Base-by-base conservation (phyloP, 2,888 invertebrate species). In the Gonocerus acuteangulatus region DNA sequence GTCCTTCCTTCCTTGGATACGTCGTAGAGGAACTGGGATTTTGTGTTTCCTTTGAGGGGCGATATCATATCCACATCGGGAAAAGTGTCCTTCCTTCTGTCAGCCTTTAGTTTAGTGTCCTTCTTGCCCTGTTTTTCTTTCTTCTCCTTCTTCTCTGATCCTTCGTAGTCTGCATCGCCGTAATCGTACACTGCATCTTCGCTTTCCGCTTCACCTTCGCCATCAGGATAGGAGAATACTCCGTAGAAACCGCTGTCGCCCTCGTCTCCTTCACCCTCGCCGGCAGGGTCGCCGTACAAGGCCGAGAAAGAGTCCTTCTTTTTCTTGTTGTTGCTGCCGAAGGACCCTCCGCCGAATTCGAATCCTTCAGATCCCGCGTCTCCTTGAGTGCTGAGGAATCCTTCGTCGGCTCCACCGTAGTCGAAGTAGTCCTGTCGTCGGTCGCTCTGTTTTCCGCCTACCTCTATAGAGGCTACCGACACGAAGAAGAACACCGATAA, bases 111-210 rank as follows among this genome's bases (percentile, higher is more conserved):
- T n/a, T 39, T 39, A 3, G 36, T 18, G 2, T 19, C 51, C 36
- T 51, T 51, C 49, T 32, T 6, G 16, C 18, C 32, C 19, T 49
- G 23, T 42, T 39, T 54, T 22, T 39, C 22, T 16, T 39, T 54
- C 54, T 54, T 54, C 54, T 54, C 54, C 42, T 54, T 54, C 54
- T 54, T 54, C 18, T 64, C 57, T 9, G 62, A 51, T 6, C 54
- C 54, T 27, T 59, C 61, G 64, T 56, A 62, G 54, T 62, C 62
- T n/a, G 48, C 64, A 61, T 64, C 64, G 51, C 48, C 60, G n/a
- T 64, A 36, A 9, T 36, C 59, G 23, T 59, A 48, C 18, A 22
- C 44, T 47, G 23, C 39, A 22, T 59, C 54, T 7, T 45, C 57
- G n/a, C 19, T 39, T 1, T 19, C 54, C 3, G 1, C 42, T 32